Base-by-base conservation (phyloP, 1,140 invertebrate species). In the Ceratina japonica region DNA sequence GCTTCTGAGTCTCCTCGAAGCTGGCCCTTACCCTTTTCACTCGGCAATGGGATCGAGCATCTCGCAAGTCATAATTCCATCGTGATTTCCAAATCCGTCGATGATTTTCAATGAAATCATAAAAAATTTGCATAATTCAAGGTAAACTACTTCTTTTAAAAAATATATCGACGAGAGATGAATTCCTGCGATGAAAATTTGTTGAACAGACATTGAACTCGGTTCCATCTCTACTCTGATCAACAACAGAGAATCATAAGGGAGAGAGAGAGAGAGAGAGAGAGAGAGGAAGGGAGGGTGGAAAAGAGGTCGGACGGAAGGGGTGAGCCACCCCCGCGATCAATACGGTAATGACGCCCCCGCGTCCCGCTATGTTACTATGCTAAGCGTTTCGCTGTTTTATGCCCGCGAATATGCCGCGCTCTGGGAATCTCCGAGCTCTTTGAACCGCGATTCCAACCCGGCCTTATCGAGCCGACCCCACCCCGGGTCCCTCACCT, bases 361-460 rank as follows among this genome's bases (percentile, higher is more conserved):
- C 24, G 49, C 76, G 66, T 72, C 54, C 66, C 81, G 63, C 51
- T 83, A 84, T 82, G 78, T 88, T 86, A 85, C 85, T 76, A 82
- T 83, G 80, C 80, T 87, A 87, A 86, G 87, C 82, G 87, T 87
- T 87, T 85, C 83, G 83, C 84, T 85, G 85, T 87, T 88, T 89
- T 88, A 88, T 84, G 37, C 62, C 66, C 73, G 74, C 80, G 83
- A 83, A 83, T 85, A 83, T 68, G 75, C 64, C 70, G 69, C 27
- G 27, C 37, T 58, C 66, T 44, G 31, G 76, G 62, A 71, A 52
- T 85, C 51, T 54, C 56, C 52, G 59, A 58, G 22, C 63, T 79
- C 76, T 85, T 82, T 82, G 74, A 82, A 61, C 59, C 69, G 37
- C 72, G 75, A 75, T 72, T 84, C 65, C 2, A 15, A 13, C 31